Conservation (phyloP, 2,888 invertebrate species). For the Drosophila ezoana region DNA sequence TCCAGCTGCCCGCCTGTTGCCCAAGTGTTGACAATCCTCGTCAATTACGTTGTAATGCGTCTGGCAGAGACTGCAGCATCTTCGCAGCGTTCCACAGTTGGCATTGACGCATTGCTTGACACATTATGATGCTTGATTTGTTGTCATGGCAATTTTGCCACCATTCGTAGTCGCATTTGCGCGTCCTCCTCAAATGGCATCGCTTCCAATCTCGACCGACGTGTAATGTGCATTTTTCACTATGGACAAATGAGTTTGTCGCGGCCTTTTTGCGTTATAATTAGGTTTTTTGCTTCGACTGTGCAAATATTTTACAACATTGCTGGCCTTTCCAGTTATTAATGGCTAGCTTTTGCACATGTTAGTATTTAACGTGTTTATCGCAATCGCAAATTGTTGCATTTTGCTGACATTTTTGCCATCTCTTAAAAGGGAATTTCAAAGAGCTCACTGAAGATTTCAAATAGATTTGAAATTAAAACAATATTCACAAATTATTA, state of each 20-base stretch:
- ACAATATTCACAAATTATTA: too few species aligned
- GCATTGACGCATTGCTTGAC: slow-evolving; percentile 81
- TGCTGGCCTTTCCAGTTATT: slow-evolving; percentile 73
- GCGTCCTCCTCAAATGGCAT: slow-evolving; percentile 66
- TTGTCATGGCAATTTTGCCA: slow-evolving; percentile 79
- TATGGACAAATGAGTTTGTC: slow-evolving; percentile 81
- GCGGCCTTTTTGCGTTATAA: slow-evolving; percentile 70
- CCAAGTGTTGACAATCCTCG: slow-evolving; percentile 82
- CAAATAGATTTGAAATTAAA: too few species aligned
- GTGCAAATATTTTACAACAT: slow-evolving; percentile 72
- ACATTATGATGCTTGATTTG: slow-evolving; percentile 80
- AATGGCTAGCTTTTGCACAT: slow-evolving; percentile 75
- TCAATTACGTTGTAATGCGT: slow-evolving; percentile 82
- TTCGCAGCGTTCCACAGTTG: slow-evolving; percentile 49
- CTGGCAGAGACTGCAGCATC: slow-evolving; percentile 26
- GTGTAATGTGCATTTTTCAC: slow-evolving; percentile 79
- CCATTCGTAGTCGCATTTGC: slow-evolving; percentile 54
- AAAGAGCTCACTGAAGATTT: slow-evolving; percentile 27
- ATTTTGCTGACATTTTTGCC: slow-evolving; percentile 16
- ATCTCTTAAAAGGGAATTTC: slow-evolving; percentile 27
- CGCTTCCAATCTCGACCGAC: slow-evolving; percentile 45
- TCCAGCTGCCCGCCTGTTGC: slow-evolving; percentile 19
- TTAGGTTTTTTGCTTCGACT: slow-evolving; percentile 52
- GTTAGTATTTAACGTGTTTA: slow-evolving; percentile 70
- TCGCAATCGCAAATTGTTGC: slow-evolving; percentile 54